These are phyloP conservation scores for Nemotelus pantherinus DNA, from an alignment of 2,888 invertebrate species.

Conservation along the genomic window DNA sequence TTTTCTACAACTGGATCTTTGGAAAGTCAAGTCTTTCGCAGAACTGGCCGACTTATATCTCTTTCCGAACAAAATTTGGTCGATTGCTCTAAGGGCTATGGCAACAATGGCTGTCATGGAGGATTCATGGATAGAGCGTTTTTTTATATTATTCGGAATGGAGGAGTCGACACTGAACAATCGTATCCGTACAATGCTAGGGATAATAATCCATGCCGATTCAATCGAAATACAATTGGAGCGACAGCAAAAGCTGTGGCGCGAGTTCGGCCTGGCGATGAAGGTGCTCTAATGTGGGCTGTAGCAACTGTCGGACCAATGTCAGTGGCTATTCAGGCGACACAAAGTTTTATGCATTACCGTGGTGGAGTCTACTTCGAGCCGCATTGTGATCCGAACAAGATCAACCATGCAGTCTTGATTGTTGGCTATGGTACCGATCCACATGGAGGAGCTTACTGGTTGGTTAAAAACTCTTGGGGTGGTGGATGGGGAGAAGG, in stretches of 20 bases:
- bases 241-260: conserved; percentile 84
- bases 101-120: conserved; percentile 62
- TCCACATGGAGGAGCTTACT: conserved; percentile 68
- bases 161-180: conserved; percentile 88
- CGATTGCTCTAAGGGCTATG: conserved; percentile 61
- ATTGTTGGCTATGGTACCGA: conserved; percentile 64
- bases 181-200: conserved; percentile 86
- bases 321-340: conserved; percentile 90
- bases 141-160: conserved; percentile 68
- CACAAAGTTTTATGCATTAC: conserved; percentile 87
- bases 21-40: conserved; percentile 60
- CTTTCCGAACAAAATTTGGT: conserved; percentile 63
- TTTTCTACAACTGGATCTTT: conserved; percentile 56
- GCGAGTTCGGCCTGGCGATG: conserved; percentile 77
- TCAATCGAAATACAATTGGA: conserved; percentile 73
- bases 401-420: conserved; percentile 81
- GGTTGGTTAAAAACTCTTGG: conserved; percentile 75
- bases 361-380: conserved; percentile 83
- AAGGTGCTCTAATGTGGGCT: conserved; percentile 77
- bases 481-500: conserved; percentile 71
- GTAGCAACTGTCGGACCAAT: conserved; percentile 87
- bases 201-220: conserved; percentile 74
- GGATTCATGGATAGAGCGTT: conserved; percentile 63
- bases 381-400: conserved; percentile 74
- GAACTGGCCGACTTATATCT: conserved; percentile 60